A percentile compares a stretch with the other conserved stretches of the same genome.
Evolutionary conservation across 2,888 invertebrate species (phyloP).

Genomic region (Aphodius granarius): DNA sequence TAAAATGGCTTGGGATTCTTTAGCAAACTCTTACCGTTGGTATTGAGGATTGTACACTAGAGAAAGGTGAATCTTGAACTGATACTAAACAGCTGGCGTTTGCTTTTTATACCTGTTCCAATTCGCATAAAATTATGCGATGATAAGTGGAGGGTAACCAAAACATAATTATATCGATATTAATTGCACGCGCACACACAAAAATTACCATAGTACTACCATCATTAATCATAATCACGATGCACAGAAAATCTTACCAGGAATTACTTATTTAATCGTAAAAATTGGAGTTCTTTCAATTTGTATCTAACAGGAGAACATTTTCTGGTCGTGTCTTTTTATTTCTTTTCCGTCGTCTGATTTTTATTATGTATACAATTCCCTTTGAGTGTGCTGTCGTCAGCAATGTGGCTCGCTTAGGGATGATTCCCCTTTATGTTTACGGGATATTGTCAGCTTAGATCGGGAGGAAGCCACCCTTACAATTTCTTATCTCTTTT

Average conservation of each 20-base stretch:
- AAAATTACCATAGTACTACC: neutral
- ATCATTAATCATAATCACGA: neutral
- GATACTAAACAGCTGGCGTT: neutral
- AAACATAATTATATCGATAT: neutral
- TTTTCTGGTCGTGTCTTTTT: neutral
- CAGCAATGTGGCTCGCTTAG: neutral
- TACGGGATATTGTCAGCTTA: neutral
- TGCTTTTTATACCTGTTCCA: neutral
- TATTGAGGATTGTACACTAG: neutral
- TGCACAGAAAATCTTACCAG: neutral
- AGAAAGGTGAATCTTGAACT: neutral
- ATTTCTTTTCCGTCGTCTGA: neutral
- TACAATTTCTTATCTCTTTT: neutral
- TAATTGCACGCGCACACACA: neutral
- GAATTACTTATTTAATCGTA: neutral
- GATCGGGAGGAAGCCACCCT: neutral
- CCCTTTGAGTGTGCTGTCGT: neutral
- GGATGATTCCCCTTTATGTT: neutral
- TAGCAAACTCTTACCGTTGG: neutral
- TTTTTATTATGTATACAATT: neutral
- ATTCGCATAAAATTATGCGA: neutral
- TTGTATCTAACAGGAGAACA: neutral
- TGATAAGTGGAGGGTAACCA: neutral
- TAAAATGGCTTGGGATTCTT: too few species aligned
- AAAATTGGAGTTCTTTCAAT: neutral